Evolutionary conservation across 2,113 vertebrate genomes (phyloP).

Genomic region (Glareola pratincola): DNA sequence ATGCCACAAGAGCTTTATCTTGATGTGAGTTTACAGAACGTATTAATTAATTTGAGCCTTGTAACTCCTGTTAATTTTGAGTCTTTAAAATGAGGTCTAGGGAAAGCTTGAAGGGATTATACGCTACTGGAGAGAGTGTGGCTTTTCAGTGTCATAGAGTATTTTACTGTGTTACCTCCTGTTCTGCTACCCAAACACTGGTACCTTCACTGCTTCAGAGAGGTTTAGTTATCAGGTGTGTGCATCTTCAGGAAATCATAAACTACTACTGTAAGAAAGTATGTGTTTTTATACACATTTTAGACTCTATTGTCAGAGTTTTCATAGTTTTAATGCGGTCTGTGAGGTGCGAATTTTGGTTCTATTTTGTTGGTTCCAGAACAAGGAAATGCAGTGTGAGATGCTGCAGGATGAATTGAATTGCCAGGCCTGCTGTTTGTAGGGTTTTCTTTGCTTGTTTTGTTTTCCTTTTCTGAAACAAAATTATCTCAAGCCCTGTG

Average conservation of each 20-base stretch:
- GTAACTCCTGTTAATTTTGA: not conserved
- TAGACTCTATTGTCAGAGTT: not conserved
- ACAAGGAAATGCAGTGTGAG: not conserved
- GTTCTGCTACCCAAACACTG: rapidly evolving
- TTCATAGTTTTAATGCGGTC: not conserved
- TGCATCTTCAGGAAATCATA: not conserved
- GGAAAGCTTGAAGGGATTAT: not conserved
- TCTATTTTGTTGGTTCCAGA: not conserved
- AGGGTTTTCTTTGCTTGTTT: not conserved
- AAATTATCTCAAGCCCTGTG: not conserved
- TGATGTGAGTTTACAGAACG: not conserved
- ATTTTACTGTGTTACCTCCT: rapidly evolving
- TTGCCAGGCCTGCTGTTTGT: not conserved
- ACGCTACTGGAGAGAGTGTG: not conserved
- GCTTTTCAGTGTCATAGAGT: not conserved
- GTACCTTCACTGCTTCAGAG: not conserved
- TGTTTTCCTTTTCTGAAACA: not conserved
- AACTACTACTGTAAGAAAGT: not conserved
- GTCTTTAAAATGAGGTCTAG: not conserved
- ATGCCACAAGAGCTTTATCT: not conserved
- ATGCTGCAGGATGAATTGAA: not conserved
- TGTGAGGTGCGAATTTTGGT: not conserved
- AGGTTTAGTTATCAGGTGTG: not conserved
- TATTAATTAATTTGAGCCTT: not conserved
- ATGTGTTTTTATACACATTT: not conserved